Base-by-base conservation (phyloP, 2,113 vertebrate genomes). In the Nettapus auritus region DNA sequence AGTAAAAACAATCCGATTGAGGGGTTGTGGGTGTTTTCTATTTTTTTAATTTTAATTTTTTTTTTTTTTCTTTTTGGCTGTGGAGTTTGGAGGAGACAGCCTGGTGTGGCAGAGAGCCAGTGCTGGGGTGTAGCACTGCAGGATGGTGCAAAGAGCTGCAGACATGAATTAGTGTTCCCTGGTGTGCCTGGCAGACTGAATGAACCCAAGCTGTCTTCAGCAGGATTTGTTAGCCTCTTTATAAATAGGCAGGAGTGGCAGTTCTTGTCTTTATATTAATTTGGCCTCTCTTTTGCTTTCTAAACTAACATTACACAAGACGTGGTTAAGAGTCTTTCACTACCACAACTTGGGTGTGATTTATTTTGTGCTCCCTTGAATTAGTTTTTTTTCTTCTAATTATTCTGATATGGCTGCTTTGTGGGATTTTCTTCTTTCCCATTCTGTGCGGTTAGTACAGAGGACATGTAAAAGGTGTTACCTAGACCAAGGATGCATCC, bases 161-260 rank as follows among this genome's bases (percentile, higher is more conserved):
- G 82, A 73, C 67, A 60, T 62, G 88, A 91, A 76, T 94, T 86
- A 73, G 50, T 19, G 63, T 62, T 88, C 88, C 90, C 82, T 80
- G 94, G 57, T 89, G 88, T 91, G 85, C 88, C 75, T 94, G 85
- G 67, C 92, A 80, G 82, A 76, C 44, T 78, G 93, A 76, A 38
- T 42, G 82, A 87, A 89, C 56, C 63, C 90, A 66, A 28, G 9
- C 85, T 93, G 78, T 82, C 89, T 91, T 82, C 82, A 68, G 85
- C 74, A 91, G 90, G 62, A 38, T 94, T 96, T 87, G 36, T 90
- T 86, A 95, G 95, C 77, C 62, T 84, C 48, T 48, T 5, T 48
- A 46, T 78, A 75, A 94, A 84, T 21, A 78, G 82, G 44, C 44
- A 82, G 82, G 55, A 85, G 18, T n/a, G 50, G 29, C 28, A 59